Percentiles rank a stretch among this genome's conserved stretches.
phyloP scores from a whole-genome alignment of 2,113 vertebrate genomes.

The Sterna hirundo region DNA sequence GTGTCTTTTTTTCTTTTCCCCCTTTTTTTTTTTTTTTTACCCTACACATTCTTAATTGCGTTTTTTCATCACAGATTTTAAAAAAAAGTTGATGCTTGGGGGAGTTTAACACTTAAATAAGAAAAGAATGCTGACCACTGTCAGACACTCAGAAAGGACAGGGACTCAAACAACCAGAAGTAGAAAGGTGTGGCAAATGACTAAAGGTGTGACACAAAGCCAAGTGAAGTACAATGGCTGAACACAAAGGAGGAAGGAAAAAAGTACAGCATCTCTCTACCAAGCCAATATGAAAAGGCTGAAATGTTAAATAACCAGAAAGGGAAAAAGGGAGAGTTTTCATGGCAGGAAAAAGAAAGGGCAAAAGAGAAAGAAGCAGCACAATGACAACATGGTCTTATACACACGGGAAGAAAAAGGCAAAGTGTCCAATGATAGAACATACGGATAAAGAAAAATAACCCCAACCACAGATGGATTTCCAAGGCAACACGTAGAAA shows the following conservation, averaged over 20 bases:
- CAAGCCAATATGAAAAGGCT: constrained; percentile 1
- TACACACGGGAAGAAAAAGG: neutral
- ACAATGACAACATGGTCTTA: neutral
- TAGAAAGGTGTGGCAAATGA: constrained; percentile 40
- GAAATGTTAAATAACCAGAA: constrained; percentile 28
- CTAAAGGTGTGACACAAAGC: constrained; percentile 27
- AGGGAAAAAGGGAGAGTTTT: neutral
- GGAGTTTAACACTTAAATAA: neutral
- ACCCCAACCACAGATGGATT: neutral
- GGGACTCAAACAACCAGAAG: neutral
- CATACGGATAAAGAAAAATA: neutral
- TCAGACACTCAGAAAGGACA: constrained; percentile 1
- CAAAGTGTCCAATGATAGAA: neutral
- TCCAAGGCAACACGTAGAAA: neutral
- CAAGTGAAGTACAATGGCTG: neutral
- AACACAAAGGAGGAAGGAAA: constrained; percentile 10
- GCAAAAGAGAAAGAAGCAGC: neutral
- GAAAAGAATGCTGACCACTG: neutral
- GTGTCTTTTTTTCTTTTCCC: no score
- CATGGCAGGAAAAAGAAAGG: neutral
- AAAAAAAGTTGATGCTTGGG: neutral
- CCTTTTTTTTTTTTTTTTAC: rapidly evolving
- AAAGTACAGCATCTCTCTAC: neutral
- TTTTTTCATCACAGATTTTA: constrained; percentile 29
- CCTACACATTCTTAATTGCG: neutral